These are phyloP conservation scores for Sphenopsis melanotis DNA, from an alignment of 2,797 vertebrate species.

Conservation along the genomic window DNA sequence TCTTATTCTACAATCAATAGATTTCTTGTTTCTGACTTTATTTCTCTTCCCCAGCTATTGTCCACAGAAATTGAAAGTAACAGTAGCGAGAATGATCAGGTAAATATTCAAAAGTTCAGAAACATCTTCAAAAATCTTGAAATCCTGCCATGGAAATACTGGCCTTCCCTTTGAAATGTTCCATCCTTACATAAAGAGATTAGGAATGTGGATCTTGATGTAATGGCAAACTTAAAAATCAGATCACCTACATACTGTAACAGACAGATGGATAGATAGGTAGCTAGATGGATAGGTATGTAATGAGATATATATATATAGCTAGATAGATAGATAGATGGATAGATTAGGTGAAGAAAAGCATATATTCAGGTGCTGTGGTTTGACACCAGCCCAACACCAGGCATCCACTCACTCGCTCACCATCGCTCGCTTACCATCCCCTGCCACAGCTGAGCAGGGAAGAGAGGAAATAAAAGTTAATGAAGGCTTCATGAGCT, in stretches of 20 bases:
- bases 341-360: background rate
- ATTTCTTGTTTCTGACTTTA: background rate
- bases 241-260: background rate
- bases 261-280: background rate
- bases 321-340: background rate
- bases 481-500: background rate
- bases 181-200: background rate
- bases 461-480: background rate
- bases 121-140: background rate
- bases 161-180: background rate
- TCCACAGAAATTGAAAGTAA: background rate
- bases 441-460: background rate
- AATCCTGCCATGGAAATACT: background rate
- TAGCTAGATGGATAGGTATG: fast-evolving
- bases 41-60: background rate
- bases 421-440: fast-evolving
- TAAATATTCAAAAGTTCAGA: background rate
- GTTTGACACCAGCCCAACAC: background rate
- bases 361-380: background rate
- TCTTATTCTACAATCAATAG: background rate
- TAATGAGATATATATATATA: background rate
- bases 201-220: background rate
- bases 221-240: background rate
- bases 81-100: background rate
- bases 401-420: background rate